These are phyloP conservation scores for Gavia stellata DNA, from an alignment of 2,113 vertebrate genomes.

Conservation along the genomic window DNA sequence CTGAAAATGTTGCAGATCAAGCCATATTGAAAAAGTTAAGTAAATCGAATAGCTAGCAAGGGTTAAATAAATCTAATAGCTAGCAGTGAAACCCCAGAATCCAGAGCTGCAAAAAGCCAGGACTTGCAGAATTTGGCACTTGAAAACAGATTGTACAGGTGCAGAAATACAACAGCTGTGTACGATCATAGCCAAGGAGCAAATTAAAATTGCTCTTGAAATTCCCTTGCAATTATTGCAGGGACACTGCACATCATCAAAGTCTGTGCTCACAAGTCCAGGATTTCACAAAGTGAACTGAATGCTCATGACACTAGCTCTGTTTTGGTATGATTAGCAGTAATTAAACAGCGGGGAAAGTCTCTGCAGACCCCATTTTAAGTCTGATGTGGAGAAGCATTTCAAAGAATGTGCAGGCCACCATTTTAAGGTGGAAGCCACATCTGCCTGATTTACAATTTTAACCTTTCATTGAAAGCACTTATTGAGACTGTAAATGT, in stretches of 20 bases:
- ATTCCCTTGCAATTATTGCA: conserved; percentile 30
- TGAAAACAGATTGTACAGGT: conserved; percentile 8
- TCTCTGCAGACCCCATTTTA: neutral
- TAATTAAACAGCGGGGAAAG: neutral
- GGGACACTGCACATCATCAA: conserved; percentile 34
- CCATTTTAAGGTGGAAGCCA: neutral
- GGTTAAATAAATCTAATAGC: neutral
- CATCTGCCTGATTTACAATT: neutral
- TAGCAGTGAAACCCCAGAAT: neutral
- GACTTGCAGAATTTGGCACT: conserved; percentile 30
- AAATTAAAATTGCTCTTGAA: conserved; percentile 5
- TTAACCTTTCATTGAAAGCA: neutral
- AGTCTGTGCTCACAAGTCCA: neutral
- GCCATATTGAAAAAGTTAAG: neutral
- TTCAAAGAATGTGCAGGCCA: neutral
- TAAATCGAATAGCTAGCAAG: neutral
- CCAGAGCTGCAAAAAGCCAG: neutral
- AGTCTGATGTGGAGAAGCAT: neutral
- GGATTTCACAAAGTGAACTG: conserved; percentile 8
- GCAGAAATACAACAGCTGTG: conserved; percentile 40
- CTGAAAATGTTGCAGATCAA: neutral
- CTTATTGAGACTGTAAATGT: neutral
- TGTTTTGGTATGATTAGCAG: neutral
- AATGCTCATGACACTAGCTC: neutral
- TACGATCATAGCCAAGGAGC: neutral